Conservation (phyloP, 2,797 vertebrate species). For the Anisognathus igniventris region DNA sequence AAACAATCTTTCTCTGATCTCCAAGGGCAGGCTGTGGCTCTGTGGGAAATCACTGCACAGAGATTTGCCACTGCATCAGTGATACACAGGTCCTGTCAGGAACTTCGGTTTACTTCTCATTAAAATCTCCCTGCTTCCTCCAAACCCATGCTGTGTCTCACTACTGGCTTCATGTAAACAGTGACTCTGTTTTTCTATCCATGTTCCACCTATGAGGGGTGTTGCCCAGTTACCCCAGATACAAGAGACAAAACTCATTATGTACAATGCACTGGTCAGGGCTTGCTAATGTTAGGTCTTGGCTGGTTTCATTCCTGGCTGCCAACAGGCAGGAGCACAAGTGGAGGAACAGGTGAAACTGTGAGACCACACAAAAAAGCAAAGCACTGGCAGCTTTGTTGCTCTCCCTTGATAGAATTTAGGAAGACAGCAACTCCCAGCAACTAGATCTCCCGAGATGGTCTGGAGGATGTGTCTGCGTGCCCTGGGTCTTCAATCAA, state of each 20-base stretch:
- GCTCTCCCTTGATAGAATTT: constrained; percentile 25
- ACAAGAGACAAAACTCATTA: background rate
- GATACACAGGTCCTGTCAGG: background rate
- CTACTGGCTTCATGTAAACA: background rate
- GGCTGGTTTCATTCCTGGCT: background rate
- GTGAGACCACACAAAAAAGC: background rate
- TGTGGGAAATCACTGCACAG: background rate
- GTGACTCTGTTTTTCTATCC: background rate
- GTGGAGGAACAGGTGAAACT: background rate
- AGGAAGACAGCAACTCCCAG: constrained; percentile 22
- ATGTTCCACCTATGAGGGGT: background rate
- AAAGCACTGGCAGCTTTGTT: background rate
- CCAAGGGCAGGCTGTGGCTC: background rate
- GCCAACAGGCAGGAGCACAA: background rate
- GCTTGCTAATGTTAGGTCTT: background rate
- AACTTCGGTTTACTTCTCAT: background rate
- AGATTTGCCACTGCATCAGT: background rate
- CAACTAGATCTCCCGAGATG: constrained; percentile 14
- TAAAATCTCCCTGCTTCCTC: background rate
- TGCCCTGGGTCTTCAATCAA: constrained; percentile 66
- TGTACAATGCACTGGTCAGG: background rate
- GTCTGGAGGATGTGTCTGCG: constrained; percentile 40
- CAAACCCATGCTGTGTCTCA: background rate
- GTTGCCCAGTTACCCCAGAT: background rate
- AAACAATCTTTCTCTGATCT: background rate